Conservation (phyloP, 2,797 vertebrate genomes). For the Etheostoma nigrum region DNA sequence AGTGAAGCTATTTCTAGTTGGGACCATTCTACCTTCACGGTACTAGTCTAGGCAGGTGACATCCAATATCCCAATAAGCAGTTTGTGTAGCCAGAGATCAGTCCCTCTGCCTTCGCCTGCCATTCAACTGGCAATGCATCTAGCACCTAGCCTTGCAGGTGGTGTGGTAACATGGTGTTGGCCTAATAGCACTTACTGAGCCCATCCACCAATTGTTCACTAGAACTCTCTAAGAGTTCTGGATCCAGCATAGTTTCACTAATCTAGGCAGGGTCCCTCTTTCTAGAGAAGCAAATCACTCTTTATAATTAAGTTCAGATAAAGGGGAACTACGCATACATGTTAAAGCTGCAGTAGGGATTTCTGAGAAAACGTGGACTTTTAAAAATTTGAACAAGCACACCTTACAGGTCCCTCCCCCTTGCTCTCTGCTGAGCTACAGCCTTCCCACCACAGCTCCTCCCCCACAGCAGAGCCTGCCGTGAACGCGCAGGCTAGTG, state of each 20-base stretch:
- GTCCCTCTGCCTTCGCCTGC: not conserved
- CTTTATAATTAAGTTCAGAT: not conserved
- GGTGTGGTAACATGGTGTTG: not conserved
- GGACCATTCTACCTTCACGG: not conserved
- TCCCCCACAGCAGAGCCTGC: too few relatives aligned
- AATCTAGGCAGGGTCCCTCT: not conserved
- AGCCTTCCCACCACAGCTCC: too few relatives aligned
- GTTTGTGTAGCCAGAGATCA: constrained; percentile 2
- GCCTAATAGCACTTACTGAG: not conserved
- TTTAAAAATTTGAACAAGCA: too few relatives aligned
- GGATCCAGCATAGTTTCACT: constrained; percentile 6
- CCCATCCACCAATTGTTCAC: not conserved
- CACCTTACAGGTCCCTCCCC: too few relatives aligned
- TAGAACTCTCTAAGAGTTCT: not conserved
- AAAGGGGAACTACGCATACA: too few relatives aligned
- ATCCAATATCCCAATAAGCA: not conserved
- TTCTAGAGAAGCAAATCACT: not conserved
- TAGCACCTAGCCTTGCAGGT: not conserved
- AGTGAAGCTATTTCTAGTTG: not conserved
- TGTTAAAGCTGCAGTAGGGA: too few relatives aligned
- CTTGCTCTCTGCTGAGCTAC: too few relatives aligned
- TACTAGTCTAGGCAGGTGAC: not conserved
- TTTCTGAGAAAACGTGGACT: too few relatives aligned
- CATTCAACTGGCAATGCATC: not conserved
- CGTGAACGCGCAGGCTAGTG: too few relatives aligned